These are phyloP conservation scores for Amphipoea oculea DNA, from an alignment of 2,888 invertebrate species.

Conservation along the genomic window DNA sequence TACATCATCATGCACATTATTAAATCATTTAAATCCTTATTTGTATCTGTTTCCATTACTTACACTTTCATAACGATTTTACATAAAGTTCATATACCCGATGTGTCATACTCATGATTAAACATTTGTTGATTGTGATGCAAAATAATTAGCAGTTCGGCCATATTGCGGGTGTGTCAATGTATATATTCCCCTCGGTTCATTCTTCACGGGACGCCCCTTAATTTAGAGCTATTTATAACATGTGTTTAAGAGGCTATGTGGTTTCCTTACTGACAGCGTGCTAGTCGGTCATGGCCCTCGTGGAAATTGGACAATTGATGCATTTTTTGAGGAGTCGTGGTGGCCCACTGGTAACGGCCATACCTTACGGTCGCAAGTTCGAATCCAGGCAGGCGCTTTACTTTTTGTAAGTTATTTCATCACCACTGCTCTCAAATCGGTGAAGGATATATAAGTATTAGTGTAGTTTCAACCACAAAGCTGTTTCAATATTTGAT, in stretches of 20 bases:
- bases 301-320: neutral
- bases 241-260: neutral
- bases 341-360: too few relatives aligned
- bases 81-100: conserved; percentile 5
- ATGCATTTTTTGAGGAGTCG: too few relatives aligned
- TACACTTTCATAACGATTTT: neutral
- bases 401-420: neutral
- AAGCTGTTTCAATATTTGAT: neutral
- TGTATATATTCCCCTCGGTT: conserved; percentile 23
- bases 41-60: neutral
- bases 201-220: conserved; percentile 43
- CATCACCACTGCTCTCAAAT: neutral
- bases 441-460: too few relatives aligned
- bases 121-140: conserved; percentile 3
- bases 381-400: too few relatives aligned
- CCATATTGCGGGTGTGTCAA: conserved; percentile 12
- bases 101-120: conserved; percentile 32
- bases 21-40: neutral
- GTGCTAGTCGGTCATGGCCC: neutral
- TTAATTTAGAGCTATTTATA: conserved; percentile 20
- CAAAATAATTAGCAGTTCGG: conserved; percentile 4
- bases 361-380: too few relatives aligned
- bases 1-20: neutral
- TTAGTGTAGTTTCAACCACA: too few relatives aligned
- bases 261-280: conserved; percentile 9